A percentile compares a stretch with the other conserved stretches of the same genome.
These are phyloP conservation scores for Tragopan temminckii DNA, from an alignment of 2,797 vertebrate genomes.

Conservation along the genomic window DNA sequence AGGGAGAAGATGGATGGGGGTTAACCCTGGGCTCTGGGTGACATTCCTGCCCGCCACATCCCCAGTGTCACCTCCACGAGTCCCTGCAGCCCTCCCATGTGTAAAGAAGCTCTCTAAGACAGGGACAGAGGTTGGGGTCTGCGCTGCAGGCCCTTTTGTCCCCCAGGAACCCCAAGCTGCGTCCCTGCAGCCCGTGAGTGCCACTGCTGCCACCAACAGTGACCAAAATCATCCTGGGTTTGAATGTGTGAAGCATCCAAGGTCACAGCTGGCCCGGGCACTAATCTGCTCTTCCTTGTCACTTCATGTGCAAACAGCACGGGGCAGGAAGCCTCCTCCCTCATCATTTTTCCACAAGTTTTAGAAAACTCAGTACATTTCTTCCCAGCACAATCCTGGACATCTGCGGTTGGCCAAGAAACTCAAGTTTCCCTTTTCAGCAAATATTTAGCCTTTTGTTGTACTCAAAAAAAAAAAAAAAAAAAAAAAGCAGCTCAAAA, in stretches of 20 bases:
- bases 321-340: conserved; percentile 28
- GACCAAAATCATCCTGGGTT: neutral
- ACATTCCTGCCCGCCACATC: conserved; percentile 24
- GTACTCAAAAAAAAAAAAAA: neutral
- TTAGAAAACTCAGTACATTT: conserved; percentile 38
- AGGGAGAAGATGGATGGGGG: conserved; percentile 14
- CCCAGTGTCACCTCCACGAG: neutral
- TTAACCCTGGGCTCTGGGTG: conserved; percentile 6
- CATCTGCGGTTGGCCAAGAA: neutral
- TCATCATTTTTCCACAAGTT: conserved; percentile 46
- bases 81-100: neutral
- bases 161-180: neutral
- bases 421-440: neutral
- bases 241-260: neutral
- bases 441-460: conserved; percentile 60
- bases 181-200: neutral
- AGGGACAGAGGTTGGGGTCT: neutral
- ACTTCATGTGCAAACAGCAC: conserved; percentile 23
- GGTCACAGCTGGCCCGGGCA: conserved; percentile 25
- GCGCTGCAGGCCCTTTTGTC: rapidly evolving
- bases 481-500: conserved; percentile 4
- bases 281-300: conserved; percentile 7
- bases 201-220: neutral
- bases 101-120: neutral
- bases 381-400: conserved; percentile 33